Evolutionary conservation across 2,888 invertebrate genomes (phyloP), one percentile per base, ranked within the genome.

Genomic region (Sinotaia quadrata): DNA sequence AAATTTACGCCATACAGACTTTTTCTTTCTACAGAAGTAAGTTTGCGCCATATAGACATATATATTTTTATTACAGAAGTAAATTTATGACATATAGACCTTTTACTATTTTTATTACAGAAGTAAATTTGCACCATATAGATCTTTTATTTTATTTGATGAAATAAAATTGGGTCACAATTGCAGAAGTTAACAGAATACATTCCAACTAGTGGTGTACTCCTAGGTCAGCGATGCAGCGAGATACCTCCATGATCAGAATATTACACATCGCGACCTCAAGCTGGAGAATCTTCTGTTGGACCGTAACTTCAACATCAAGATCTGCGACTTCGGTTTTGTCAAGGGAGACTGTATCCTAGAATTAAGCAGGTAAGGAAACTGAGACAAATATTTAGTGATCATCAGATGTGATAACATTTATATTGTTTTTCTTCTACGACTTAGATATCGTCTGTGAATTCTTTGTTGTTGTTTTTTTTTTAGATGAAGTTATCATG

Each of bases 261-360:
- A 88, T 67, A 89, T 90, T 21, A 87, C 89, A 0, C 90, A 90
- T 78, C 78, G 90, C 37, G 90, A 90, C 81, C 78, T 90, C 47
- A 90, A 90, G 75, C 81, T 90, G 59, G 90, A 90, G 78, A 88
- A 90, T 77, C 85, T 90, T 41, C 83, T 90, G 27, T 80, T 90
- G 37, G 89, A 90, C 76, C 81, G 78, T 27, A 78, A 80, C 67
- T 85, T 80, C 71, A 87, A 87, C 70, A 88, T 90, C 37, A 89
- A 90, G 72, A 80, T 89, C 4, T 86, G 86, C 68, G 89, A 89
- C 78, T 89, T 89, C 71, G 89, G 89, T 34, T 89, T 89, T 75
- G 87, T 88, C 36, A 87, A 86, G 75, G 81, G 78, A 36, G 78
- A 76, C 41, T 75, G 79, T 29, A 81, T 81, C 34, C 82, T 81